Base-by-base conservation (phyloP, 2,113 vertebrate genomes). In the Agapornis roseicollis region DNA sequence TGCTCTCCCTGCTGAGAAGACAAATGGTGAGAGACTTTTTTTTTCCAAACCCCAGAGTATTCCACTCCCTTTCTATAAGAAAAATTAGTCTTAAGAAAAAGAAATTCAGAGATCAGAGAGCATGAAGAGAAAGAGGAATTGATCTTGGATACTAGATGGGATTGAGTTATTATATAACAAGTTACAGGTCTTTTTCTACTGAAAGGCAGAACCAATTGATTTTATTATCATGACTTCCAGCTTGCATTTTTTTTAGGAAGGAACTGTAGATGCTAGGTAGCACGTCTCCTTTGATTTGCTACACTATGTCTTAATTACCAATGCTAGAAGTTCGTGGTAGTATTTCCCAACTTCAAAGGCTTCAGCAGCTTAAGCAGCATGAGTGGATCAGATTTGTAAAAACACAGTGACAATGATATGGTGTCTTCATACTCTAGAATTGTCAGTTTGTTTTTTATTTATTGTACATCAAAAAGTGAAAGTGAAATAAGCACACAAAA, bases 241-340 rank as follows among this genome's bases (percentile, higher is more conserved):
- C 85, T 92, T 81, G 85, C 72, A 49, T 92, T 91, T 89, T 94
- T 84, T 84, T 90, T 39, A 55, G 87, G 95, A 90, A 95, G 83
- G 94, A 93, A 93, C 61, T 94, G 70, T 89, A 96, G 94, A 93
- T 88, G 84, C 88, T 94, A 96, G 95, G 95, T 97, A 97, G 85
- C 93, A 88, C 9, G 82, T 98, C 97, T 74, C 91, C 84, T 97
- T 95, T 96, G 97, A 98, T 98, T 98, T 97, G 96, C 92, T 90
- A 96, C 96, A 91, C 96, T 98, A 97, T 96, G 97, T 98, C 98
- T 98, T 98, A 98, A 98, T 99, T 98, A 98, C 97, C 93, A 93
- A 6, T 85, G 90, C 94, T 97, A 81, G 94, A 97, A 96, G 96
- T 96, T 96, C 90, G 87, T 76, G 28, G 73, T 64, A 72, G 84